phyloP scores from a whole-genome alignment of 2,797 vertebrate genomes.

The Sciurus vulgaris region DNA sequence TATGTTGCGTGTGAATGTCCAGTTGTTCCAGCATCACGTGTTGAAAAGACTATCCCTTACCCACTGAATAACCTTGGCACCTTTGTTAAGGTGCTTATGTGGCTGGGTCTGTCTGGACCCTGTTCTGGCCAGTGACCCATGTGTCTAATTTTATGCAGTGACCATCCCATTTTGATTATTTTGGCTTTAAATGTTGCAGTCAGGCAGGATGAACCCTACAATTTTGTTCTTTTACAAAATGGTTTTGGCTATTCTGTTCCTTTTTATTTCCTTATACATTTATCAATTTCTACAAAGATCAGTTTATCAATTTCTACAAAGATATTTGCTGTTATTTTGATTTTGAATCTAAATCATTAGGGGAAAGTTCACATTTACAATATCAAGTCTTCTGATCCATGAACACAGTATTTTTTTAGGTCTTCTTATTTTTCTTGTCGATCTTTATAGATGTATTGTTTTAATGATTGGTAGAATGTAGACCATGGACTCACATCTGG shows the following conservation, averaged over 20 bases:
- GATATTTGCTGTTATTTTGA: not conserved
- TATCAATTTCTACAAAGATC: not conserved
- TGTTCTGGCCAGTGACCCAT: not conserved
- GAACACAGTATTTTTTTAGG: not conserved
- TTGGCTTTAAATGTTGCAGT: not conserved
- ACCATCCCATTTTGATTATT: not conserved
- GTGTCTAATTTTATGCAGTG: not conserved
- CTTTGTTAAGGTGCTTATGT: not conserved
- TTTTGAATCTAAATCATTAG: not conserved
- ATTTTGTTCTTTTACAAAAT: not conserved
- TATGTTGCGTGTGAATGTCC: not conserved
- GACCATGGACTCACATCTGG: not conserved
- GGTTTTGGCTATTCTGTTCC: not conserved
- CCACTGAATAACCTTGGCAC: not conserved
- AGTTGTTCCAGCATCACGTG: not conserved
- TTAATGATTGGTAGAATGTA: not conserved
- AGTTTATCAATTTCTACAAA: not conserved
- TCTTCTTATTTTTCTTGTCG: not conserved
- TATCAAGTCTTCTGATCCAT: not conserved
- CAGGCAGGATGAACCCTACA: not conserved
- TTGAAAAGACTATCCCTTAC: not conserved
- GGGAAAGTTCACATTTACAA: not conserved
- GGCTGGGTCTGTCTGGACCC: not conserved
- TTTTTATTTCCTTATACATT: slow-evolving; percentile 14
- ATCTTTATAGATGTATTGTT: not conserved